phyloP scores from a whole-genome alignment of 1,140 invertebrate species.

The Eulimnadia texana region DNA sequence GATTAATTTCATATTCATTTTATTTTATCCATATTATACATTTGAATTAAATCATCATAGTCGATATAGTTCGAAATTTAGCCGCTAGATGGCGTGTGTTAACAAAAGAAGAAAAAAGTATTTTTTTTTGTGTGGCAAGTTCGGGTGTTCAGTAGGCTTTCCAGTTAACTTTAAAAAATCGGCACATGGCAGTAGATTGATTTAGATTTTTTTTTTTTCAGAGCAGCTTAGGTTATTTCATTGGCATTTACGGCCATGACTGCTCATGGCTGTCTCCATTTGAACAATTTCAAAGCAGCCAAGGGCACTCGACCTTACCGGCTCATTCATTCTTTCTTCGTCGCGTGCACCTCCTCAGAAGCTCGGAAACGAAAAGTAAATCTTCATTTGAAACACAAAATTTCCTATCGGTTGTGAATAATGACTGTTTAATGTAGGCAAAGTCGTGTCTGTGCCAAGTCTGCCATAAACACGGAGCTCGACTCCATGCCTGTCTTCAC shows the following conservation, averaged over 20 bases:
- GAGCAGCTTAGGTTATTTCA: neutral
- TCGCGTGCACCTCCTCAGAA: slow-evolving; percentile 50
- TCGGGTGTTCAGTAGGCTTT: too few relatives aligned
- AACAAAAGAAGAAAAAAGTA: too few relatives aligned
- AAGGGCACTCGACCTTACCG: slow-evolving; percentile 56
- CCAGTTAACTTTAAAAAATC: too few relatives aligned
- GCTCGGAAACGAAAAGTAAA: slow-evolving; percentile 52
- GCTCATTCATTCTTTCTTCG: slow-evolving; percentile 59
- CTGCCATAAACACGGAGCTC: slow-evolving; percentile 54
- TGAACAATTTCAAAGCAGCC: slow-evolving; percentile 57
- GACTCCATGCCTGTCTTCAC: slow-evolving; percentile 74
- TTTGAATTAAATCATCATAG: too few relatives aligned
- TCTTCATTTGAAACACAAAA: neutral
- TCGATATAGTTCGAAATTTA: too few relatives aligned
- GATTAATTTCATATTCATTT: too few relatives aligned
- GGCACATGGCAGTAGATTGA: too few relatives aligned
- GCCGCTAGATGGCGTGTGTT: too few relatives aligned
- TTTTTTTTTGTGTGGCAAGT: too few relatives aligned
- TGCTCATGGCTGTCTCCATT: slow-evolving; percentile 55
- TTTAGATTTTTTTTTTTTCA: neutral
- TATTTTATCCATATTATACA: too few relatives aligned
- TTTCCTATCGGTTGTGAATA: neutral
- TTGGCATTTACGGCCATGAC: slow-evolving; percentile 33
- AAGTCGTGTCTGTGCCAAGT: slow-evolving; percentile 57
- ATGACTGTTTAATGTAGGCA: slow-evolving; percentile 37